phyloP scores from a whole-genome alignment of 2,888 invertebrate genomes.

The Eupithecia subumbrata region DNA sequence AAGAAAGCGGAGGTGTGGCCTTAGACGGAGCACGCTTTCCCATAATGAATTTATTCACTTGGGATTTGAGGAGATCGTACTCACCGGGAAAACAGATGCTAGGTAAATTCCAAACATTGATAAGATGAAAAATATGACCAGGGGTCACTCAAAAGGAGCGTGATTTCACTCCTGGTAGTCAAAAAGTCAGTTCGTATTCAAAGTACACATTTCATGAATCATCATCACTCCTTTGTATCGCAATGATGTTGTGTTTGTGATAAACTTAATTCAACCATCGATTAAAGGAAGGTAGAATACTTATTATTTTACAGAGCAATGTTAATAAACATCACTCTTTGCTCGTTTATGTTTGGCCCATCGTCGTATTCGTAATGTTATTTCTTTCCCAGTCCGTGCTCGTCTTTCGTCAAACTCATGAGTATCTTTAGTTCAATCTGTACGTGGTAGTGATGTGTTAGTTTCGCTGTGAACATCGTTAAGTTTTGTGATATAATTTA shows the following conservation, averaged over 20 bases:
- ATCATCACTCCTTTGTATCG: not conserved
- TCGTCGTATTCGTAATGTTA: conserved; percentile 14
- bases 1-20: no score
- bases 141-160: no score
- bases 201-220: not conserved
- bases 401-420: not conserved
- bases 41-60: no score
- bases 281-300: not conserved
- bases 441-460: not conserved
- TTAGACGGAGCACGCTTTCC: no score
- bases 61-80: no score
- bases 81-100: no score
- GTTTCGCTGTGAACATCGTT: not conserved
- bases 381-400: conserved; percentile 10
- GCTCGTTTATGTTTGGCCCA: conserved; percentile 23
- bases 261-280: not conserved
- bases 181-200: not conserved
- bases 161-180: not conserved
- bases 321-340: conserved; percentile 29
- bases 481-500: not conserved
- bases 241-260: not conserved
- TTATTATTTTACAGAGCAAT: conserved; percentile 17
- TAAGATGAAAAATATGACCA: no score
- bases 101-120: no score
- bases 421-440: not conserved